Conservation (phyloP, 2,888 invertebrate species). For the Lithophane socia region DNA sequence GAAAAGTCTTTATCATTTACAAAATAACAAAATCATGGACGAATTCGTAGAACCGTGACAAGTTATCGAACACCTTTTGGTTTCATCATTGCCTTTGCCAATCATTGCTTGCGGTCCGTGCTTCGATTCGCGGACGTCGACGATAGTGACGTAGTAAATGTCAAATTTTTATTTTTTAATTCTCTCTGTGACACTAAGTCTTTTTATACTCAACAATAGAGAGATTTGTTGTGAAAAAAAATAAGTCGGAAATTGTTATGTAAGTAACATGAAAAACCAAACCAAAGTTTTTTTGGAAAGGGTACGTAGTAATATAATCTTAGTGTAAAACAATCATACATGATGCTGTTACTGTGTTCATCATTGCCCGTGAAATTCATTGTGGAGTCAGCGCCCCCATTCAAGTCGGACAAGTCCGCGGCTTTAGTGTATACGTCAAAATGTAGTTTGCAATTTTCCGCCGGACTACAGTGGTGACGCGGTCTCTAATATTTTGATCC, state of each 20-base stretch:
- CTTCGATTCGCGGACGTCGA: slow-evolving; percentile 13
- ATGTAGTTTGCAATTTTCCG: too few species aligned
- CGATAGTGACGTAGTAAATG: slow-evolving; percentile 30
- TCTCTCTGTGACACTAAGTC: not conserved
- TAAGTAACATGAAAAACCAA: not conserved
- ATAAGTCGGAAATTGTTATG: not conserved
- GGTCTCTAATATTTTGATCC: not conserved
- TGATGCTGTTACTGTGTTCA: not conserved
- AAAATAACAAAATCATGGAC: slow-evolving; percentile 38
- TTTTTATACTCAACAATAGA: not conserved
- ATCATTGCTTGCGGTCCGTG: slow-evolving; percentile 15
- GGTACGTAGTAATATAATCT: too few species aligned
- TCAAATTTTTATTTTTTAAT: slow-evolving; percentile 4
- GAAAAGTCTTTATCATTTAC: slow-evolving; percentile 7
- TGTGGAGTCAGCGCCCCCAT: too few species aligned
- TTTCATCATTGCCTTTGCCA: slow-evolving; percentile 19
- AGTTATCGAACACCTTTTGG: slow-evolving; percentile 22
- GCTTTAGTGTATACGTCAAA: too few species aligned
- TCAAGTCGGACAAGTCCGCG: too few species aligned
- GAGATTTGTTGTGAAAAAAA: not conserved
- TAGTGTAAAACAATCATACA: not conserved
- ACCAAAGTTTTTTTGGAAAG: not conserved
- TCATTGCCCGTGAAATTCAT: not conserved
- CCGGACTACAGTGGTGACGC: too few species aligned
- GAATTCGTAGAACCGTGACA: slow-evolving; percentile 18